Percentiles rank a stretch among this genome's conserved stretches.
phyloP scores from a whole-genome alignment of 2,888 invertebrate genomes.

The Drosophila emarginata region DNA sequence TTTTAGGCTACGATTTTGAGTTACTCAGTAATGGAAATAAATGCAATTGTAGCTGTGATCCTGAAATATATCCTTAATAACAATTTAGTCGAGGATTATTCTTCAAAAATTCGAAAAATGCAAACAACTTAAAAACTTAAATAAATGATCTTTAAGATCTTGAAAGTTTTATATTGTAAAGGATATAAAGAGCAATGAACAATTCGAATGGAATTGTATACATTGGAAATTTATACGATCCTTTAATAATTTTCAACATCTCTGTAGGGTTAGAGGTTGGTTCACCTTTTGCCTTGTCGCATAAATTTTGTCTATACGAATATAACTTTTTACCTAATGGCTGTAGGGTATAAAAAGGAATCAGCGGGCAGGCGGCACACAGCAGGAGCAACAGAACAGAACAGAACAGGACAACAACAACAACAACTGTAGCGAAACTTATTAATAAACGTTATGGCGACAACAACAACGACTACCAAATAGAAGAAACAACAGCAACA shows the following conservation, averaged over 20 bases:
- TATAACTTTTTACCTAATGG: constrained; percentile 4
- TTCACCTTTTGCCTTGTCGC: not conserved
- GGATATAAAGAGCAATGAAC: too few relatives aligned
- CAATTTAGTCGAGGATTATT: too few relatives aligned
- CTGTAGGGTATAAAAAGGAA: constrained; percentile 9
- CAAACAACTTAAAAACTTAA: too few relatives aligned
- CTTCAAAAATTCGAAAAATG: too few relatives aligned
- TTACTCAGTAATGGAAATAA: not conserved
- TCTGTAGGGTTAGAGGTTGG: not conserved
- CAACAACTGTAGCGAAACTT: constrained; percentile 50
- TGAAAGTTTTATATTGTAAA: too few relatives aligned
- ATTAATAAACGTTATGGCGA: constrained; percentile 73
- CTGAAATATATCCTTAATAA: too few relatives aligned
- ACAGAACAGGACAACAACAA: constrained; percentile 37
- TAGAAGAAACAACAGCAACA: not conserved
- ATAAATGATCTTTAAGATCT: too few relatives aligned
- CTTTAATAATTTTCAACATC: too few relatives aligned
- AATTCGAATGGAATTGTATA: too few relatives aligned
- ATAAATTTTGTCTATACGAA: not conserved
- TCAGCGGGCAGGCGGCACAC: constrained; percentile 17
- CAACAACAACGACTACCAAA: constrained; percentile 31
- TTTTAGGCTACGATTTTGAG: not conserved
- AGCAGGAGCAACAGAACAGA: constrained; percentile 43
- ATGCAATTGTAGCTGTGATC: too few relatives aligned
- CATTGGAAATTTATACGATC: too few relatives aligned